Conservation (phyloP, 2,888 invertebrate genomes). For the Julus scandinavius region DNA sequence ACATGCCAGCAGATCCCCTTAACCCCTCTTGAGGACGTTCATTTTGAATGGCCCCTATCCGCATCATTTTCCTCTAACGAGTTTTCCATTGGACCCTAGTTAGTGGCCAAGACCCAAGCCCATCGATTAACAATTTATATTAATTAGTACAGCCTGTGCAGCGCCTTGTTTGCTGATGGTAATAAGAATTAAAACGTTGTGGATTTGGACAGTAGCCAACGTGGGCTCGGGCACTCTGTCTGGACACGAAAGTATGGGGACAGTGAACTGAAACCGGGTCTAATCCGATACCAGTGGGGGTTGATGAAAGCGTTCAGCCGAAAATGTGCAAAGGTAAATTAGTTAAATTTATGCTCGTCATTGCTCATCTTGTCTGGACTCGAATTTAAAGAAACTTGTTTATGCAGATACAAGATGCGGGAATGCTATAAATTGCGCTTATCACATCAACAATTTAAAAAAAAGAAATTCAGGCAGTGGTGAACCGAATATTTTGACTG, state of each 20-base stretch:
- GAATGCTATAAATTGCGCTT: too few species aligned
- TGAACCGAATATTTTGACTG: too few species aligned
- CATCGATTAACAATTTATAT: not conserved
- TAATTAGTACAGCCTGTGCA: not conserved
- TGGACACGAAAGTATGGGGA: not conserved
- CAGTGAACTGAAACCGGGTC: slow-evolving; percentile 18
- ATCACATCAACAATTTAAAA: too few species aligned
- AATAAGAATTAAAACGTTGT: not conserved
- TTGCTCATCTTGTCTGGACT: not conserved
- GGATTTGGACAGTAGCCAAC: not conserved
- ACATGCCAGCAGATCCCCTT: too few species aligned
- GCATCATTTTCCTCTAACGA: too few species aligned
- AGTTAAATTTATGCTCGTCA: not conserved
- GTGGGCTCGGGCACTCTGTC: not conserved
- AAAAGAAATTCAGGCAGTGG: not conserved
- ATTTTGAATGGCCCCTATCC: too few species aligned
- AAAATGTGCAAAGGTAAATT: not conserved
- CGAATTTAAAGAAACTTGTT: not conserved
- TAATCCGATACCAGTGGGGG: not conserved
- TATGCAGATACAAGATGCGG: not conserved
- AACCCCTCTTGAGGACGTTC: too few species aligned
- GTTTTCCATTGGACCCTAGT: too few species aligned
- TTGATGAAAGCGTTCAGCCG: not conserved
- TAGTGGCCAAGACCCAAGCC: not conserved
- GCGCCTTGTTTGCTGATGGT: not conserved